Evolutionary conservation across 2,797 vertebrate genomes (phyloP).

Genomic region (Aratinga solstitialis): DNA sequence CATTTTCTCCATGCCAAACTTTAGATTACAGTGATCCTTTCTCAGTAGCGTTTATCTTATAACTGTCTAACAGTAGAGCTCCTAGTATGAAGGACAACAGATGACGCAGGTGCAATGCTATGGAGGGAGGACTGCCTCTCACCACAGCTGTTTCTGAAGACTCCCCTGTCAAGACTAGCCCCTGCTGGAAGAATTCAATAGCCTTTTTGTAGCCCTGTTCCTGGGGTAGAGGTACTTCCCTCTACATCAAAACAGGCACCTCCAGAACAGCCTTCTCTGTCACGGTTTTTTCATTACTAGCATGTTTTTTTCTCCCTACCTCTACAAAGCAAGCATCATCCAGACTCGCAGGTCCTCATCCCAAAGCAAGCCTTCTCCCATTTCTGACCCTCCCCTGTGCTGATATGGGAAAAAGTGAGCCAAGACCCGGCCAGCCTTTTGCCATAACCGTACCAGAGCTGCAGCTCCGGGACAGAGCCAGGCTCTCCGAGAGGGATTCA

Average conservation of each 20-base stretch:
- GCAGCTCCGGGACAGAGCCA: rapidly evolving
- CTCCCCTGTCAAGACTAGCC: not conserved
- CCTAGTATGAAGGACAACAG: not conserved
- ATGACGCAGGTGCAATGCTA: not conserved
- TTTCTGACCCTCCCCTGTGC: not conserved
- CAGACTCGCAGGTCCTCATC: rapidly evolving
- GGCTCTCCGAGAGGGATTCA: not conserved
- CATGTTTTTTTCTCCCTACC: not conserved
- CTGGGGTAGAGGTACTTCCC: not conserved
- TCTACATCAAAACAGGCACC: not conserved
- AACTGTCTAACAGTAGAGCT: not conserved
- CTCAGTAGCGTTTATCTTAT: not conserved
- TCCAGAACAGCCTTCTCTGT: not conserved
- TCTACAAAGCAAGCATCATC: not conserved
- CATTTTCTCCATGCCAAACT: not conserved
- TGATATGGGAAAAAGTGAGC: not conserved
- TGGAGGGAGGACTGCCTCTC: not conserved
- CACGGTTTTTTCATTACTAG: not conserved
- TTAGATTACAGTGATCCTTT: not conserved
- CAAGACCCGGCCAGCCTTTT: rapidly evolving
- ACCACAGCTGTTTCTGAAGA: not conserved
- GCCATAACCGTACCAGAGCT: not conserved
- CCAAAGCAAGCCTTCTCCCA: not conserved
- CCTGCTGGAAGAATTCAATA: not conserved
- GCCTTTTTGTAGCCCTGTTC: not conserved